phyloP scores from a whole-genome alignment of 2,797 vertebrate genomes.

The Oryzias sinensis region DNA sequence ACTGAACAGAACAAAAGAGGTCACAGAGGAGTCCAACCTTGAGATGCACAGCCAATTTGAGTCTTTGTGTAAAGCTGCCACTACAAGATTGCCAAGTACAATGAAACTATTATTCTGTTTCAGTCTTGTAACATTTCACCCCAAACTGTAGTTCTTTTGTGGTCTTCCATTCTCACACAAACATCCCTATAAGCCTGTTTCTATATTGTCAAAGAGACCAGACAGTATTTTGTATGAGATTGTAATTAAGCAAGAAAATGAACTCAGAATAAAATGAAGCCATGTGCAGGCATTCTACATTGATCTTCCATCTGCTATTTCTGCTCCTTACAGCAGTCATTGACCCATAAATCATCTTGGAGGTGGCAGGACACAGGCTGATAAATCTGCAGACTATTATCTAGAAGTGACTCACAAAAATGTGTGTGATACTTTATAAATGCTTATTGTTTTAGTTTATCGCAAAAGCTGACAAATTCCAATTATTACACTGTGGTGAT shows the following conservation, averaged over 20 bases:
- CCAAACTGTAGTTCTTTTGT: neutral
- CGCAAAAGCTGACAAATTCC: neutral
- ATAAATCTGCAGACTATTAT: neutral
- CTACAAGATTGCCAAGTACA: slow-evolving; percentile 35
- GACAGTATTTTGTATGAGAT: slow-evolving; percentile 1
- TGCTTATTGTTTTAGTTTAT: too few relatives aligned
- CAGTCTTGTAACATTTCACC: slow-evolving; percentile 6
- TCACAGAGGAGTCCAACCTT: slow-evolving; percentile 19
- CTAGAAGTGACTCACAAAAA: neutral
- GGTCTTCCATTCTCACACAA: neutral
- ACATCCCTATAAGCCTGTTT: slow-evolving; percentile 1
- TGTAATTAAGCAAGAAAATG: slow-evolving; percentile 14
- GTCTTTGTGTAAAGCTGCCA: slow-evolving; percentile 43
- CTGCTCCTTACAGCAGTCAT: neutral
- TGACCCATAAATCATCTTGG: neutral
- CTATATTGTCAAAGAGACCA: slow-evolving; percentile 4
- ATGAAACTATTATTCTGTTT: slow-evolving; percentile 28
- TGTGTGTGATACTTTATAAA: too few relatives aligned
- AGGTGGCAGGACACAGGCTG: neutral
- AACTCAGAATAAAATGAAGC: slow-evolving; percentile 1
- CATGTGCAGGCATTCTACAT: neutral
- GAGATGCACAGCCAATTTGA: slow-evolving; percentile 43
- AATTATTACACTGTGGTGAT: neutral
- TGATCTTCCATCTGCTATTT: neutral
- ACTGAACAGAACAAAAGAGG: slow-evolving; percentile 32